These are phyloP conservation scores for Rhyacophila brunnea DNA, from an alignment of 1,140 invertebrate genomes.

Conservation along the genomic window DNA sequence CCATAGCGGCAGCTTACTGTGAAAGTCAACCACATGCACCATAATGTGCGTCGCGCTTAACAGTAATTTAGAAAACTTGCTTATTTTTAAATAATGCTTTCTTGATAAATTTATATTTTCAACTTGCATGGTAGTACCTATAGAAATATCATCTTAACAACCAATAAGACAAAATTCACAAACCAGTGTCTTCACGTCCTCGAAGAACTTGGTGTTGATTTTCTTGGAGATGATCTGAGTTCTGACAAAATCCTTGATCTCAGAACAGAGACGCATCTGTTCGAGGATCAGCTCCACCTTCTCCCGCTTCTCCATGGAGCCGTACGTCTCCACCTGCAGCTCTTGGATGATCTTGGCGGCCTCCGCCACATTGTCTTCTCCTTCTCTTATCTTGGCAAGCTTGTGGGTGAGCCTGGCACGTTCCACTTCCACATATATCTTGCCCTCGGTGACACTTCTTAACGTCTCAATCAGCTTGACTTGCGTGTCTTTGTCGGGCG, in stretches of 20 bases:
- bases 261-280: conserved; percentile 96
- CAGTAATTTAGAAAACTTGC: too few species aligned
- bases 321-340: conserved; percentile 98
- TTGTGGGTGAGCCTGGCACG: conserved; percentile 93
- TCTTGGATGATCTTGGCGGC: conserved; percentile 95
- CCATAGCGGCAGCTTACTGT: too few species aligned
- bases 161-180: neutral
- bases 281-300: conserved; percentile 98
- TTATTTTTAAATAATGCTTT: too few species aligned
- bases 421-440: conserved; percentile 99
- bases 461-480: conserved; percentile 96
- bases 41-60: too few species aligned
- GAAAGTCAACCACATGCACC: too few species aligned
- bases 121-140: too few species aligned
- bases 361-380: conserved; percentile 85
- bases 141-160: too few species aligned
- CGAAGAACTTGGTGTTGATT: conserved; percentile 97
- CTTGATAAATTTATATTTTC: too few species aligned
- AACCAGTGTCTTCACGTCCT: conserved; percentile 82
- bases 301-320: conserved; percentile 97
- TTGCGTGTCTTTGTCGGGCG: conserved; percentile 85
- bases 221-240: conserved; percentile 99
- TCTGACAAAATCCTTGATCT: conserved; percentile 94
- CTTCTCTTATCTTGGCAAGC: conserved; percentile 91
- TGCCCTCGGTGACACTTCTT: conserved; percentile 93